These are phyloP conservation scores for Rhombomys opimus DNA, from an alignment of 2,113 vertebrate genomes.

Conservation along the genomic window DNA sequence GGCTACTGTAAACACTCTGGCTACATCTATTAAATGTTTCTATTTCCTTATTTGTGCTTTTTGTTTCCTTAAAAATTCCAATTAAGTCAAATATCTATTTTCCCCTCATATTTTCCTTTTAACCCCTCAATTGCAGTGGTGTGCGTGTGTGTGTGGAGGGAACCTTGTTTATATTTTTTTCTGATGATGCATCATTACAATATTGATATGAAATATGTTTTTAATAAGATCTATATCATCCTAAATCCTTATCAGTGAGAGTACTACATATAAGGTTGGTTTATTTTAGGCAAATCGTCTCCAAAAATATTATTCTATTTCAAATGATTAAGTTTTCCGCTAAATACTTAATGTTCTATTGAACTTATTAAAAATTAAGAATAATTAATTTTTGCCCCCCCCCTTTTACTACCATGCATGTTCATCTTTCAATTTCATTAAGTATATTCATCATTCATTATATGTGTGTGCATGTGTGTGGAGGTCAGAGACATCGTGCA, in stretches of 20 bases:
- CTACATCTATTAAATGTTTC: background rate
- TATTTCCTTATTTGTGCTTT: background rate
- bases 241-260: background rate
- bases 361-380: slow-evolving; percentile 4
- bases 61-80: slow-evolving; percentile 33
- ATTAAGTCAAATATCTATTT: background rate
- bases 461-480: background rate
- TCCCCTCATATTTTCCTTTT: background rate
- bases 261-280: background rate
- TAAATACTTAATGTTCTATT: background rate
- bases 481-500: background rate
- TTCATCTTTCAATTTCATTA: background rate
- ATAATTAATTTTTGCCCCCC: background rate
- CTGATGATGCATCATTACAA: slow-evolving; percentile 18
- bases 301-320: background rate
- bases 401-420: background rate
- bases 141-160: background rate
- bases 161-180: background rate
- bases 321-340: background rate
- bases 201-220: slow-evolving; percentile 53
- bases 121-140: background rate
- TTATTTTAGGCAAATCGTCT: slow-evolving; percentile 28
- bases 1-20: rapidly evolving
- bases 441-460: background rate
- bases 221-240: slow-evolving; percentile 8